Evolutionary conservation across 2,888 invertebrate species (phyloP).

Genomic region (Diaphora mendica): DNA sequence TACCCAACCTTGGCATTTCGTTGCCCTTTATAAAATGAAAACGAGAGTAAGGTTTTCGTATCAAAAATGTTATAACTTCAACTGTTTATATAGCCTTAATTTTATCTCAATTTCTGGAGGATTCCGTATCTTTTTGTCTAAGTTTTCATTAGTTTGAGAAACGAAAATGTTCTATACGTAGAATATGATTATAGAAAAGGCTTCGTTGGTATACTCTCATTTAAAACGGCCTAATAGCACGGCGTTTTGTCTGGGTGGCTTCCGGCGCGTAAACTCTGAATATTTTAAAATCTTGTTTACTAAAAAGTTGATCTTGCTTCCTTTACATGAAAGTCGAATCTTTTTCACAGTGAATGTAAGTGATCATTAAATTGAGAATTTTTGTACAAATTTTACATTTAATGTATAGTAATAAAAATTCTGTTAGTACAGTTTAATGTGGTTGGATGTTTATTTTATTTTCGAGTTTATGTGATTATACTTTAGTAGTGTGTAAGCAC

Average conservation of each 20-base stretch:
- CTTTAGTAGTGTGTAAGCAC: neutral
- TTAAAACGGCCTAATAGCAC: slow-evolving; percentile 19
- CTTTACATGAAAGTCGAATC: neutral
- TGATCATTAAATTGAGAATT: neutral
- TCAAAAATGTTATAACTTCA: slow-evolving; percentile 21
- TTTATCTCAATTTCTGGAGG: slow-evolving; percentile 30
- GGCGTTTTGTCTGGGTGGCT: slow-evolving; percentile 31
- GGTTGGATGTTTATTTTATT: neutral
- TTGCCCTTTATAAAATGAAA: slow-evolving; percentile 21
- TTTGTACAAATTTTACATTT: neutral
- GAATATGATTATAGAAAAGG: slow-evolving; percentile 29
- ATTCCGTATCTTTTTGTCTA: slow-evolving; percentile 31
- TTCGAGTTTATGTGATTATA: neutral
- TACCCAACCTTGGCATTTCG: slow-evolving; percentile 29
- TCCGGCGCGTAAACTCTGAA: slow-evolving; percentile 30
- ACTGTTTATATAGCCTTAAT: slow-evolving; percentile 17
- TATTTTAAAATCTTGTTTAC: slow-evolving; percentile 27
- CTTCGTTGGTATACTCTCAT: slow-evolving; percentile 18
- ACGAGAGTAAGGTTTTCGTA: slow-evolving; percentile 17
- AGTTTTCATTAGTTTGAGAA: slow-evolving; percentile 39
- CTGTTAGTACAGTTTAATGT: neutral
- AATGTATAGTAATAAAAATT: neutral
- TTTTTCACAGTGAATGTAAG: neutral
- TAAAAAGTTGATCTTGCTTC: slow-evolving; percentile 20
- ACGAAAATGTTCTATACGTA: slow-evolving; percentile 32